Evolutionary conservation across 2,113 vertebrate genomes (phyloP).

Genomic region (Dendrocopos noguchii): DNA sequence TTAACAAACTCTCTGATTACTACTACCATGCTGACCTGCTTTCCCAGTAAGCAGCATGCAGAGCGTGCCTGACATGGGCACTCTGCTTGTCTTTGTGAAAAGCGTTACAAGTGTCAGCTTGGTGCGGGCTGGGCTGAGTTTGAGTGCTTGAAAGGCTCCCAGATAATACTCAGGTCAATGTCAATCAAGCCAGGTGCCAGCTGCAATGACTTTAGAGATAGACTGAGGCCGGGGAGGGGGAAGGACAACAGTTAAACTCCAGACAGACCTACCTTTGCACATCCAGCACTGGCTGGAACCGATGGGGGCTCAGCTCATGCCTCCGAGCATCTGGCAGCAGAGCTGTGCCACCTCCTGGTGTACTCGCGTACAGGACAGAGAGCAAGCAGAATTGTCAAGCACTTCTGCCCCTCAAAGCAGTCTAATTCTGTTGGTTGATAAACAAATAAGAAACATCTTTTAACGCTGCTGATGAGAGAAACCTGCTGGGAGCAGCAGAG

Average conservation of each 20-base stretch:
- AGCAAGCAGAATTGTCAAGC: not conserved
- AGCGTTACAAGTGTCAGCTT: not conserved
- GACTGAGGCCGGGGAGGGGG: not conserved
- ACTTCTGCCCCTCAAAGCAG: not conserved
- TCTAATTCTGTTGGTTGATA: not conserved
- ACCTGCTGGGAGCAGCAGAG: not conserved
- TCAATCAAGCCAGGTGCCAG: not conserved
- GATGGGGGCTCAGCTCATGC: not conserved
- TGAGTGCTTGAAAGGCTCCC: not conserved
- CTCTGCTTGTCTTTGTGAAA: not conserved
- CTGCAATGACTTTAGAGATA: not conserved
- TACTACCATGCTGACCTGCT: slow-evolving; percentile 94
- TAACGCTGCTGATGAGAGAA: not conserved
- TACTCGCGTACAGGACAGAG: not conserved
- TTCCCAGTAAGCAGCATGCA: slow-evolving; percentile 82
- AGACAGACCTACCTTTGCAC: not conserved
- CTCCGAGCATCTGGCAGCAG: not conserved
- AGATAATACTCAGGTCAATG: not conserved
- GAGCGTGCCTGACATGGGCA: not conserved
- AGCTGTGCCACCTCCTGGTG: slow-evolving; percentile 28
- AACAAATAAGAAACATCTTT: not conserved
- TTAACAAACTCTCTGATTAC: slow-evolving; percentile 94
- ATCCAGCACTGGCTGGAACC: not conserved
- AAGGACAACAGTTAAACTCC: not conserved
- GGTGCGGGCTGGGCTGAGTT: not conserved